Base-by-base conservation (phyloP, 2,888 invertebrate genomes). In the Oeneis ivallda region DNA sequence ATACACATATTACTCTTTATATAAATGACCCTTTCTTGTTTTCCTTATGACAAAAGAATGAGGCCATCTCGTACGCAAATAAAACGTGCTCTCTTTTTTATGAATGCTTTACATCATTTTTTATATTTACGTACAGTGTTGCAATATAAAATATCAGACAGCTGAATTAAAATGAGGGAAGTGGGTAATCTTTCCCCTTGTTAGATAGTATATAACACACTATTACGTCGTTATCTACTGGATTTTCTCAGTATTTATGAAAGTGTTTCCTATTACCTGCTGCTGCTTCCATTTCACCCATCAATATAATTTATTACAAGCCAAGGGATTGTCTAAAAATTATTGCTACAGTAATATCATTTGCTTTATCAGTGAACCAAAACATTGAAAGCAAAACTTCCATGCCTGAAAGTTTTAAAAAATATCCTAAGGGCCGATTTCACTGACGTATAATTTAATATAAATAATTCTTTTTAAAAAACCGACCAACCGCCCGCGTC, bases 1-100 rank as follows among this genome's bases (percentile, higher is more conserved):
- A 84, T 80, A 84, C 83, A 75, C 79, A 83, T 84, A 83, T 85
- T 81, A 82, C 80, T 78, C 79, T 79, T 79, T 79, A 84, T 80
- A 80, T 81, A 78, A 83, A 84, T 79, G 82, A 81, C 79, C 78
- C 76, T 70, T 79, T 75, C 74, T 75, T 78, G 74, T 61, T 71
- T 74, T 75, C 79, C 81, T 85, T 79, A 80, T 80, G 79, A 83
- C 83, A 84, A 84, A 83, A 77, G 82, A 81, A 79, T 76, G 78
- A 76, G 76, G 64, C 64, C 64, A 59, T 64, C 59, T 41, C 64
- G 64, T 64, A 80, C 77, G 79, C 79, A 83, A 83, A 85, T 84
- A 84, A 83, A 85, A 85, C 78, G 80, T 82, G 79, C 79, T 76
- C 76, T 72, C 76, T 43, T 82, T 75, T 81, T 79, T 74, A 71